Percentiles rank a stretch among this genome's conserved stretches.
These are phyloP conservation scores for Tricholauxania praeusta DNA, from an alignment of 2,888 invertebrate genomes.

Conservation along the genomic window DNA sequence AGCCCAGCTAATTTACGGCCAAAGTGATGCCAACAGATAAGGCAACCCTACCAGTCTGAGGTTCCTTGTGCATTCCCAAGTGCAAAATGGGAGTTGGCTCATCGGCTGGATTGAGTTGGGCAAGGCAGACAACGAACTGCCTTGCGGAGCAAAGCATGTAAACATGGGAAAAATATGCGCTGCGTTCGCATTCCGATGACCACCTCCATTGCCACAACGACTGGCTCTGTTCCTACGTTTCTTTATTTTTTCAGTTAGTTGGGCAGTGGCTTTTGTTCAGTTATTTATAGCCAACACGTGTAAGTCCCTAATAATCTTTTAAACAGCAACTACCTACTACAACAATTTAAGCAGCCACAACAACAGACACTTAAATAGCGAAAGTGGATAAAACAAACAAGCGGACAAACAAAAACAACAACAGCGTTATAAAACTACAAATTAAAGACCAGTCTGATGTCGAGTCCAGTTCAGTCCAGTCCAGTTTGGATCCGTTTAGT, in stretches of 20 bases:
- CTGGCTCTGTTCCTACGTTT: too few relatives aligned
- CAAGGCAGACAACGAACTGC: background rate
- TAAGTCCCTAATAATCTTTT: conserved; percentile 6
- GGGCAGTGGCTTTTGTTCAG: background rate
- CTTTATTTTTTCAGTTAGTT: too few relatives aligned
- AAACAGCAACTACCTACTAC: background rate
- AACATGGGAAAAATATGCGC: background rate
- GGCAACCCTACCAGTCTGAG: background rate
- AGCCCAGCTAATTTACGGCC: conserved; percentile 22
- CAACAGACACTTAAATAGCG: too few relatives aligned
- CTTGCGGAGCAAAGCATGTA: background rate
- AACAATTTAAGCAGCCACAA: too few relatives aligned
- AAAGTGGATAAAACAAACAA: background rate
- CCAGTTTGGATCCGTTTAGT: too few relatives aligned
- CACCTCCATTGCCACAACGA: too few relatives aligned
- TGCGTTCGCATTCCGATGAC: too few relatives aligned
- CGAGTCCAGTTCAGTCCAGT: background rate
- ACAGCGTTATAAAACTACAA: conserved; percentile 6
- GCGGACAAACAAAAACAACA: background rate
- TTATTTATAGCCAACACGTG: conserved; percentile 28
- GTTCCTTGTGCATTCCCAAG: background rate
- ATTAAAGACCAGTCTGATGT: background rate
- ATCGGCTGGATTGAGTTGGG: background rate
- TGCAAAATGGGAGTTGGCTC: background rate
- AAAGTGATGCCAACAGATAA: background rate